Conservation (phyloP, 2,888 invertebrate genomes). For the Amblyjoppa proteus region DNA sequence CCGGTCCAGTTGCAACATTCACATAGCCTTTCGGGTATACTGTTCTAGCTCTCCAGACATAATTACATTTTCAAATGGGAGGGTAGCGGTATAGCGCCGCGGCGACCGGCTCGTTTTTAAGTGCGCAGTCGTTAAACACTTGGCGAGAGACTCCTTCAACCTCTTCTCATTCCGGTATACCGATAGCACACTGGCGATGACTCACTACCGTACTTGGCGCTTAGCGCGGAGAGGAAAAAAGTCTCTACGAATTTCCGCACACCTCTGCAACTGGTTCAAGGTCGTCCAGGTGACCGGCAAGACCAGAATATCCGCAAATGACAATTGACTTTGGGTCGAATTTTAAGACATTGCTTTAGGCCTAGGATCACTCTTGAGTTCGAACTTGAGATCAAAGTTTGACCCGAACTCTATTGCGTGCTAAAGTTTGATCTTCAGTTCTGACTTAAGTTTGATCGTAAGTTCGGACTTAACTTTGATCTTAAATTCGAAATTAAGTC, state of each 20-base stretch:
- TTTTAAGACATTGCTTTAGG: too few relatives aligned
- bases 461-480: too few relatives aligned
- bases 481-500: too few relatives aligned
- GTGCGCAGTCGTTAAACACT: conserved; percentile 47
- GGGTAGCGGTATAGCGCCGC: not conserved
- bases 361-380: too few relatives aligned
- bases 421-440: too few relatives aligned
- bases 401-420: too few relatives aligned
- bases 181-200: conserved; percentile 1
- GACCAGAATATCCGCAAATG: not conserved
- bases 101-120: conserved; percentile 33
- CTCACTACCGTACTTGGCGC: not conserved
- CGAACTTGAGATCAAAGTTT: too few relatives aligned
- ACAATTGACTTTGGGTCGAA: not conserved
- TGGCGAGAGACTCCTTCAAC: conserved; percentile 44
- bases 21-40: not conserved
- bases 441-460: too few relatives aligned
- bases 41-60: conserved; percentile 24
- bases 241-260: not conserved
- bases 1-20: conserved; percentile 28
- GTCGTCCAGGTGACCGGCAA: not conserved
- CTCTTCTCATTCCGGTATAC: conserved; percentile 20
- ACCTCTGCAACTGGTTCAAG: not conserved
- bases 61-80: conserved; percentile 57
- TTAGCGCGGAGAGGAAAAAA: not conserved